Conservation (phyloP, 2,113 vertebrate genomes). For the Chloroceryle aenea region DNA sequence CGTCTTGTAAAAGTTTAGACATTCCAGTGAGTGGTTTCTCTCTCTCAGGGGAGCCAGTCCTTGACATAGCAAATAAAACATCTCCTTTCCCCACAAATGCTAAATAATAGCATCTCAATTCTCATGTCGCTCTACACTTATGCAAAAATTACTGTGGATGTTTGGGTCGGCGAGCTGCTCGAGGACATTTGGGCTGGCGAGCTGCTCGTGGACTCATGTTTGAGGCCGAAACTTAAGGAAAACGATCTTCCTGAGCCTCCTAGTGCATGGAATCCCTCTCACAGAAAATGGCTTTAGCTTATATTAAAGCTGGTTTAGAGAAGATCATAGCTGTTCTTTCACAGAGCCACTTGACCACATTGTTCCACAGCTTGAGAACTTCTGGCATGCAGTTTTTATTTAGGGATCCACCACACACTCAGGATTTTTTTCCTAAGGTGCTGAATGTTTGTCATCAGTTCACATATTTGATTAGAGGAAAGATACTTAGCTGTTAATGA, state of each 20-base stretch:
- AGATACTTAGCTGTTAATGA: background rate
- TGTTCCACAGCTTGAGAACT: background rate
- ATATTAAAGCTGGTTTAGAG: background rate
- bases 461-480: background rate
- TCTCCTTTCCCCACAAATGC: constrained; percentile 45
- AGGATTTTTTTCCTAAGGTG: background rate
- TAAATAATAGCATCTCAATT: constrained; percentile 69
- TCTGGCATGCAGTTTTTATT: background rate
- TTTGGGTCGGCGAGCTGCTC: no score
- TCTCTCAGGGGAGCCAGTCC: constrained; percentile 42
- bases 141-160: constrained; percentile 45
- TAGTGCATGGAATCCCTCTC: background rate
- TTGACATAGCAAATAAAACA: constrained; percentile 61
- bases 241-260: constrained; percentile 69
- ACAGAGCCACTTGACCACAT: background rate
- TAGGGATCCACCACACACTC: background rate
- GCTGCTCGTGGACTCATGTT: background rate
- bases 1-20: background rate
- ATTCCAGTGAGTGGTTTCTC: background rate
- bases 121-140: constrained; percentile 44
- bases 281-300: background rate
- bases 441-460: background rate
- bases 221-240: constrained; percentile 34
- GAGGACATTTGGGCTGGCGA: no score
- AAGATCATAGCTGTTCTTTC: background rate